Percentiles rank a stretch among this genome's conserved stretches.
Conservation (phyloP, 2,888 invertebrate genomes). For the Temnothorax unifasciatus region DNA sequence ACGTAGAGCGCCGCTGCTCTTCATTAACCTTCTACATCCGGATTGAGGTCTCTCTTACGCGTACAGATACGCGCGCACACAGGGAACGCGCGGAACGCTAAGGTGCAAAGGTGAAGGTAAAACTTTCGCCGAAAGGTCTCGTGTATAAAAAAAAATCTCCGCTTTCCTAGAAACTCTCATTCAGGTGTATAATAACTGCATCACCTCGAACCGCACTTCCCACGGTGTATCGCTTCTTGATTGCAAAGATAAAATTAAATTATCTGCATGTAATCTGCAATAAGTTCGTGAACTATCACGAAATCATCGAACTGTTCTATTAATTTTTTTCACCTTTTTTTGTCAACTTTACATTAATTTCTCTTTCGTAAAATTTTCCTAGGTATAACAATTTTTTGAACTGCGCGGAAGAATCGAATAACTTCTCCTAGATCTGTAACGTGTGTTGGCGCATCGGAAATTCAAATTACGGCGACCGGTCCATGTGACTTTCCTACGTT, state of each 20-base stretch:
- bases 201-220: background rate
- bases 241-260: background rate
- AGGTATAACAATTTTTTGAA: background rate
- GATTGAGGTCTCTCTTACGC: conserved; percentile 13
- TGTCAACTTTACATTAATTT: background rate
- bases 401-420: background rate
- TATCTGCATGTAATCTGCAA: background rate
- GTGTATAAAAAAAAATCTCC: conserved; percentile 21
- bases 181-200: background rate
- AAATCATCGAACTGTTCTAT: background rate
- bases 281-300: background rate
- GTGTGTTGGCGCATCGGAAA: background rate
- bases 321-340: background rate
- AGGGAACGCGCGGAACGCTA: background rate
- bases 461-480: conserved; percentile 10
- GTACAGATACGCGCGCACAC: background rate
- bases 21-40: conserved; percentile 31
- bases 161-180: conserved; percentile 24
- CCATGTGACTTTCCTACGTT: conserved; percentile 10
- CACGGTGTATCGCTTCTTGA: conserved; percentile 11
- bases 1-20: background rate
- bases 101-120: conserved; percentile 46
- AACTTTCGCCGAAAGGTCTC: conserved; percentile 45
- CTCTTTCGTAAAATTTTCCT: background rate
- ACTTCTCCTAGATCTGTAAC: background rate